Base-by-base conservation (phyloP, 2,113 vertebrate genomes). In the Peromyscus californicus region DNA sequence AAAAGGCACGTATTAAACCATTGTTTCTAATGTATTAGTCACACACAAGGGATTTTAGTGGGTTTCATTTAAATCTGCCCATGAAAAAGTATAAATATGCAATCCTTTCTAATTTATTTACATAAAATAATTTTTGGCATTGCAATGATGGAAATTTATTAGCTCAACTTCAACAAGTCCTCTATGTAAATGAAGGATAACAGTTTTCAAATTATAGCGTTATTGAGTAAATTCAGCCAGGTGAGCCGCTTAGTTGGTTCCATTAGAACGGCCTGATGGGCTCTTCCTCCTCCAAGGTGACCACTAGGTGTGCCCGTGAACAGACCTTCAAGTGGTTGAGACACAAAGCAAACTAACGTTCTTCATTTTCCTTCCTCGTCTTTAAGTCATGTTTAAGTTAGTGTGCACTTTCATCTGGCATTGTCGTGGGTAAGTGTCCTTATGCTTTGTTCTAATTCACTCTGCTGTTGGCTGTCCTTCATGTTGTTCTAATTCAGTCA, bases 21-120 rank as follows among this genome's bases (percentile, higher is more conserved):
- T 59, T 61, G 31, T 83, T 69, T 93, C 45, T 82, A n/a, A 72
- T 1, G 17, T 19, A 22, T 72, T 39, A 39, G 19, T 74, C n/a
- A 74, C n/a, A 74, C 19, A 57, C 1, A 45, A 51, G 85, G 65
- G 87, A 10, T 91, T 94, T 67, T 83, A 70, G 33, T 86, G 36
- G 17, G 8, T 84, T 89, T 94, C 93, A 17, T 86, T 67, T 67
- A 86, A 90, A 79, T 84, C 29, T 78, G 36, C 87, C 95, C 67
- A 22, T 84, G 83, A 72, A 95, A 91, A 84, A 92, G 48, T 75
- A 57, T 65, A 59, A 93, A 75, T 69, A 93, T 75, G 21, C 7
- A 96, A 39, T 36, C 42, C 6, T n/a, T 86, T 90, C n/a, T 78
- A 75, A 54, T 89, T 91, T 89, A 72, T 93, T 96, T 96, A 45